Evolutionary conservation across 2,888 invertebrate genomes (phyloP).

Genomic region (Macaria notata): DNA sequence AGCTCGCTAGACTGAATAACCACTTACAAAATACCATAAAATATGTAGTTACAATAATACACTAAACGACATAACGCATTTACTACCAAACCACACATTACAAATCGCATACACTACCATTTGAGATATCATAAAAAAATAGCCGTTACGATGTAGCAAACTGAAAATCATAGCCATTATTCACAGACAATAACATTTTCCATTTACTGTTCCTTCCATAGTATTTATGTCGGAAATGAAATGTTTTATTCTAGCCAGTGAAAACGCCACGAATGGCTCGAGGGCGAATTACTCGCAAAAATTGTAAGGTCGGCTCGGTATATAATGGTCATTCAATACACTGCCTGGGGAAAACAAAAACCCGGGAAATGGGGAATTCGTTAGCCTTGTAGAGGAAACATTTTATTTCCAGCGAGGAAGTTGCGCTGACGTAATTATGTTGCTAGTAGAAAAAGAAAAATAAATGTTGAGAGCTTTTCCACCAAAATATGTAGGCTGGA

Average conservation of each 20-base stretch:
- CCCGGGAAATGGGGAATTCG: conserved; percentile 28
- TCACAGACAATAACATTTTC: conserved; percentile 25
- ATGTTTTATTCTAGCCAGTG: conserved; percentile 75
- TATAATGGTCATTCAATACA: conserved; percentile 62
- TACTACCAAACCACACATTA: conserved; percentile 8
- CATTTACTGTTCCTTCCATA: conserved; percentile 48
- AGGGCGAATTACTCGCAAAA: conserved; percentile 68
- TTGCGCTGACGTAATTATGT: conserved; percentile 3
- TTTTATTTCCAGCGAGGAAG: conserved; percentile 15
- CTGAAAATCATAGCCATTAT: conserved; percentile 22
- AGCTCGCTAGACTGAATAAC: too few species aligned
- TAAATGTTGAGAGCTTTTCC: too few species aligned
- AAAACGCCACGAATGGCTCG: conserved; percentile 68
- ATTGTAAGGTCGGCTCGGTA: conserved; percentile 59
- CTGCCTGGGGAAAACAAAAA: conserved; percentile 33
- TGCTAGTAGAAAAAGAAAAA: too few species aligned
- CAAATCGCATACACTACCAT: conserved; percentile 5
- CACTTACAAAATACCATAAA: too few species aligned
- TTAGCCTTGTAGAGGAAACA: conserved; percentile 22
- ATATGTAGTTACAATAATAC: too few species aligned
- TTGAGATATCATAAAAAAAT: conserved; percentile 12
- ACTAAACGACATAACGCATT: conserved; percentile 1
- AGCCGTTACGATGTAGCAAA: conserved; percentile 12
- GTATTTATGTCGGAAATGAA: conserved; percentile 50
- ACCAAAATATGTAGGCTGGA: too few species aligned